phyloP scores from a whole-genome alignment of 2,797 vertebrate genomes.

The Poeciliopsis presidionis region DNA sequence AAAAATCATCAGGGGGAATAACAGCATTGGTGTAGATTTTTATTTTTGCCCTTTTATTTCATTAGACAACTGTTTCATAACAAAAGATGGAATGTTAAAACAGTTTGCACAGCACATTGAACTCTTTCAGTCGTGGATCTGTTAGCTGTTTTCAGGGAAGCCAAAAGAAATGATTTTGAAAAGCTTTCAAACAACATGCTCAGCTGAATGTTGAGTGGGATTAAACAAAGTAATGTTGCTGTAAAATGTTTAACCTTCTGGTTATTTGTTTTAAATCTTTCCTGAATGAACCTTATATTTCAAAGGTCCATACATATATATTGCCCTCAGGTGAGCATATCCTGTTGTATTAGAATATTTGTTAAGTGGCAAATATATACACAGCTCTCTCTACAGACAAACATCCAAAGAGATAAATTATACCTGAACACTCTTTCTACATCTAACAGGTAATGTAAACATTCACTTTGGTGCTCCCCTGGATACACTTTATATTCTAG shows the following conservation, averaged over 20 bases:
- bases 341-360: conserved; percentile 32
- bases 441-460: conserved; percentile 49
- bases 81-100: neutral
- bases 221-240: neutral
- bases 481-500: conserved; percentile 36
- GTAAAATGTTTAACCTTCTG: neutral
- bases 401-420: conserved; percentile 43
- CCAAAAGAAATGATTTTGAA: neutral
- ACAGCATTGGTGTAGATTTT: neutral
- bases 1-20: neutral
- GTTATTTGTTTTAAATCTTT: neutral
- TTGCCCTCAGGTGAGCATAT: conserved; percentile 31
- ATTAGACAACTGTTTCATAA: neutral
- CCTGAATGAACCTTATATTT: too few relatives aligned
- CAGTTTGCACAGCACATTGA: neutral
- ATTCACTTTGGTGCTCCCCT: conserved; percentile 32
- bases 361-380: conserved; percentile 9
- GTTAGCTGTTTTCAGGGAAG: neutral
- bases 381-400: conserved; percentile 10
- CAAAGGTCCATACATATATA: too few relatives aligned
- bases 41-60: neutral
- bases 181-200: neutral
- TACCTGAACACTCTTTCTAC: conserved; percentile 41
- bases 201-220: neutral
- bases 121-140: neutral